Conservation (phyloP, 1,140 invertebrate genomes). For the Phenacoccus solenopsis region DNA sequence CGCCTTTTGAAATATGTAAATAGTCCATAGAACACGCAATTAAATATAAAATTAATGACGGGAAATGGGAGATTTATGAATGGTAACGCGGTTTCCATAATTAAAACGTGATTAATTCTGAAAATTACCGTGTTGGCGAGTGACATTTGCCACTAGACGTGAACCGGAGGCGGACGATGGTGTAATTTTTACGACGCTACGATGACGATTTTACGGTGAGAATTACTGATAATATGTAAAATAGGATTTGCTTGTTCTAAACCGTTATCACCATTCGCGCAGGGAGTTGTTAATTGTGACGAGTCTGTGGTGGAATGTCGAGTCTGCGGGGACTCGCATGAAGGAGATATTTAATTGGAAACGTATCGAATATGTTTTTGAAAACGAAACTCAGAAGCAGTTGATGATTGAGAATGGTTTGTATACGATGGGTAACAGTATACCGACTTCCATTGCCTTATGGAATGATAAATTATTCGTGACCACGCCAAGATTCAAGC, state of each 20-base stretch:
- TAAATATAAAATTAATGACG: background rate
- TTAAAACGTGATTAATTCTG: background rate
- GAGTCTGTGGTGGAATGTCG: background rate
- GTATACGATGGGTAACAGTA: slow-evolving; percentile 51
- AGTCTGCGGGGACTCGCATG: slow-evolving; percentile 27
- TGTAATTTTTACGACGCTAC: background rate
- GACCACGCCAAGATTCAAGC: slow-evolving; percentile 56
- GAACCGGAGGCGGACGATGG: background rate
- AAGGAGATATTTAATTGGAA: slow-evolving; percentile 52
- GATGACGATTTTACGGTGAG: background rate
- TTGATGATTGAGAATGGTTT: slow-evolving; percentile 43
- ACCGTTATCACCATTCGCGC: background rate
- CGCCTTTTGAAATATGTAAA: too few relatives aligned
- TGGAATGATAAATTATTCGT: slow-evolving; percentile 64
- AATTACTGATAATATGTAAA: background rate
- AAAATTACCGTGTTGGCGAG: background rate
- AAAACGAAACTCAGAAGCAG: slow-evolving; percentile 42
- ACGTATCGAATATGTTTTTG: slow-evolving; percentile 51
- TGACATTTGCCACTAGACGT: background rate
- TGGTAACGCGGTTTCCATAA: background rate
- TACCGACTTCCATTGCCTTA: slow-evolving; percentile 52
- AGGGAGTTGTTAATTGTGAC: background rate
- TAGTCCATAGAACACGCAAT: background rate
- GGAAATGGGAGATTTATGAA: background rate
- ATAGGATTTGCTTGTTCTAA: background rate